Evolutionary conservation across 2,797 vertebrate genomes (phyloP).

Genomic region (Tokudaia muenninki): DNA sequence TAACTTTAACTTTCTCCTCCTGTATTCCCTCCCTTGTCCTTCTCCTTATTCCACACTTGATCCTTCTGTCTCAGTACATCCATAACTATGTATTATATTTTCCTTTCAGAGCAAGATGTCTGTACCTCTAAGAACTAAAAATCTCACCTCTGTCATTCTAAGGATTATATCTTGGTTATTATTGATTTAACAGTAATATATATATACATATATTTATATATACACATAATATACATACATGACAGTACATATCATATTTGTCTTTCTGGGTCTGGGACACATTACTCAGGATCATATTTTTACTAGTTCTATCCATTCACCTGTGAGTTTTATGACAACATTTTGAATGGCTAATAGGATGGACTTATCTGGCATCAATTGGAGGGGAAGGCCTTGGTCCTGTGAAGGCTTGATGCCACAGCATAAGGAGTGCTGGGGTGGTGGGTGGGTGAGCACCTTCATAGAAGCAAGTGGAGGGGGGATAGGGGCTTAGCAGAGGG

Average conservation of each 20-base stretch:
- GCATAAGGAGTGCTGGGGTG: too few species aligned
- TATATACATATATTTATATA: too few species aligned
- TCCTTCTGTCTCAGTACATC: not conserved
- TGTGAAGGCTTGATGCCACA: too few species aligned
- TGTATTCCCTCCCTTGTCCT: not conserved
- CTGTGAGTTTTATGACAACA: not conserved
- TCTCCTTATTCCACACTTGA: not conserved
- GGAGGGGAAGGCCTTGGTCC: too few species aligned
- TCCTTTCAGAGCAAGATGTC: not conserved
- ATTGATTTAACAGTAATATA: not conserved
- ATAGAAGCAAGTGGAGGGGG: too few species aligned
- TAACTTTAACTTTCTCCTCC: not conserved
- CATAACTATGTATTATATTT: not conserved
- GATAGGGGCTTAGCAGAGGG: too few species aligned
- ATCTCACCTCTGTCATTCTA: not conserved
- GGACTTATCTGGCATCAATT: too few species aligned
- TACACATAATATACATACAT: not conserved
- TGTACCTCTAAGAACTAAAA: too few species aligned
- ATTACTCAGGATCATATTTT: not conserved
- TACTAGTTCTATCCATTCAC: not conserved
- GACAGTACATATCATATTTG: not conserved
- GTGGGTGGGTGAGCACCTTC: too few species aligned
- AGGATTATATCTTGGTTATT: not conserved
- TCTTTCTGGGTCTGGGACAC: not conserved
- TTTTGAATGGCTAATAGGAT: not conserved